phyloP scores from a whole-genome alignment of 1,140 invertebrate genomes.

The Drosophila santomea region DNA sequence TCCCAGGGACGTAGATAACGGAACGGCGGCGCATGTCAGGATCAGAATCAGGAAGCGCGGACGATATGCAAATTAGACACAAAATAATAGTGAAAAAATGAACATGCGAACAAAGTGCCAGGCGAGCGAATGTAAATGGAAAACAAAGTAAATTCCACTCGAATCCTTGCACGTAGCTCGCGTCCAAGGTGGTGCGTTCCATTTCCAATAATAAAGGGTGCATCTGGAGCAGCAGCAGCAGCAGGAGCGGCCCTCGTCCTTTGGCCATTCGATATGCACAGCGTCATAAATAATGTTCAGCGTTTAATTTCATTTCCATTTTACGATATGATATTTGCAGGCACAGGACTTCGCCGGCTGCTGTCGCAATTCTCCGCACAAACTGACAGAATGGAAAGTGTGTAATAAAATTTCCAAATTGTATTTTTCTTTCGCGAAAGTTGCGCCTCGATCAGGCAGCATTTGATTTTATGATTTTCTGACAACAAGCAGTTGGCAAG shows the following conservation, averaged over 20 bases:
- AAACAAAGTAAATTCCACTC: constrained; percentile 75
- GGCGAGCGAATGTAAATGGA: constrained; percentile 70
- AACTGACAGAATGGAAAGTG: constrained; percentile 77
- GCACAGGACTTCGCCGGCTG: constrained; percentile 24
- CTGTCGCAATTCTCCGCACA: constrained; percentile 24
- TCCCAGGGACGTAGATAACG: constrained; percentile 46
- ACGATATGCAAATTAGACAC: constrained; percentile 82
- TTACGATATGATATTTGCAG: constrained; percentile 78
- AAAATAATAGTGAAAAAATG: constrained; percentile 69
- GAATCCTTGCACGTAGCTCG: constrained; percentile 48
- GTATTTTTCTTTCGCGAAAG: constrained; percentile 69
- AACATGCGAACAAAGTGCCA: constrained; percentile 25
- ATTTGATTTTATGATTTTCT: constrained; percentile 75
- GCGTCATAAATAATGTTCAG: constrained; percentile 82
- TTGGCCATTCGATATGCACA: constrained; percentile 77
- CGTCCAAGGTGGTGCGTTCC: constrained; percentile 47
- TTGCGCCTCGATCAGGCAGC: constrained; percentile 40
- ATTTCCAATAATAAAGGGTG: constrained; percentile 47
- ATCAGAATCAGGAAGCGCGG: constrained; percentile 62
- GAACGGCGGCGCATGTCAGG: constrained; percentile 65
- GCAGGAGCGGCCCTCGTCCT: constrained; percentile 12
- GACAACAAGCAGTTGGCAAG: constrained; percentile 49
- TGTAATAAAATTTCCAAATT: constrained; percentile 81
- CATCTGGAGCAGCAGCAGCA: constrained; percentile 32
- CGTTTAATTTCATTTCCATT: constrained; percentile 84